Evolutionary conservation across 2,797 vertebrate species (phyloP).

Genomic region (Cryptoprocta ferox): DNA sequence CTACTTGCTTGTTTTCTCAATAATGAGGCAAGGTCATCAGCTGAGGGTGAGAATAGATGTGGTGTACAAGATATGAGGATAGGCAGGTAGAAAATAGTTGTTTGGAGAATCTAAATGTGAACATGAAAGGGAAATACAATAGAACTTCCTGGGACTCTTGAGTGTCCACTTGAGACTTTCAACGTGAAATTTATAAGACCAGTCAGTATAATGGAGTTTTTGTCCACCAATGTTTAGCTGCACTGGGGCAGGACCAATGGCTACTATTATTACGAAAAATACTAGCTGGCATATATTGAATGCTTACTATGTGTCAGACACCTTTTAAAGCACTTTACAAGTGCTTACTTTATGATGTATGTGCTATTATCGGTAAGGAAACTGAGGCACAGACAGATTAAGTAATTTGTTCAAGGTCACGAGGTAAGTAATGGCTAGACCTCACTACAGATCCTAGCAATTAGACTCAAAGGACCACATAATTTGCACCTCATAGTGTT

Average conservation of each 20-base stretch:
- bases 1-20: background rate
- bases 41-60: background rate
- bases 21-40: background rate
- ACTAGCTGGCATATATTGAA: background rate
- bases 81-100: background rate
- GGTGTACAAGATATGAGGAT: background rate
- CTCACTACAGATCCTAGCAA: background rate
- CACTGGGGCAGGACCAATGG: background rate
- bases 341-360: background rate
- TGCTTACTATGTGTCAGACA: background rate
- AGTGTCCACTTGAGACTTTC: background rate
- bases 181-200: background rate
- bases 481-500: background rate
- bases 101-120: background rate
- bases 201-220: background rate
- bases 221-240: background rate
- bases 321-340: background rate
- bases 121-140: background rate
- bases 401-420: slow-evolving; percentile 32
- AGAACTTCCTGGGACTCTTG: background rate
- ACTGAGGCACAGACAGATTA: background rate
- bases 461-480: background rate
- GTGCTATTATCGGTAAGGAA: background rate
- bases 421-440: background rate
- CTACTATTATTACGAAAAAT: background rate